Base-by-base conservation (phyloP, 2,888 invertebrate species). In the Mythimna vitellina region DNA sequence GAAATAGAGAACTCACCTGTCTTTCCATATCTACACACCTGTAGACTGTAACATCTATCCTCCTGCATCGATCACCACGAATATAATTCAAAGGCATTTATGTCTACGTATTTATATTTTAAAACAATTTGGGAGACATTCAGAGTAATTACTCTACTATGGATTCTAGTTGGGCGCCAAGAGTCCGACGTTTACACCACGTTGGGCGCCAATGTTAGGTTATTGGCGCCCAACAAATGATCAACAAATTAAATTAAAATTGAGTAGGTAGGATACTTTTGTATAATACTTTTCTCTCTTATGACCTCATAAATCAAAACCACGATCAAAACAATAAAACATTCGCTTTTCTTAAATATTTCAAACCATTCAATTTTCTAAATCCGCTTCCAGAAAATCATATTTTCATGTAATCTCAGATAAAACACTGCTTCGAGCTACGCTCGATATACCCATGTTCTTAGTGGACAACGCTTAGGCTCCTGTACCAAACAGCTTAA, bases 361-460 rank as follows among this genome's bases (percentile, higher is more conserved):
- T 62, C 32, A 17, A 56, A 53, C 17, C n/a, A 53, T 32, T 57
- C 46, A 54, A 71, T 60, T 54, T 77, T 38, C 32, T 78, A 65
- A 71, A 79, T 78, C 82, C 25, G n/a, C 61, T 76, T 76, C 14
- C 12, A 53, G 56, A 49, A 81, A 46, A 62, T n/a, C 49, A n/a
- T 70, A 20, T 67, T 81, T 71, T 71, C 29, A 38, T 65, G 57
- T 54, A 42, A 65, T 60, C 29, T 71, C 14, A 46, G 61, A 61
- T 56, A 29, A n/a, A 65, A 65, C 69, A 67, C 35, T 70, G 53
- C 78, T 79, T 54, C 38, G 12, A 66, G 82, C 56, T 9, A 29
- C 61, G 66, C 65, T 63, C 57, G 42, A 51, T 76, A 49, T n/a
- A 57, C 38, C 12, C 5, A 64, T 81, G 56, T 71, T 64, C 63